Evolutionary conservation across 2,888 invertebrate genomes (phyloP).

Genomic region (Andrena minutula): DNA sequence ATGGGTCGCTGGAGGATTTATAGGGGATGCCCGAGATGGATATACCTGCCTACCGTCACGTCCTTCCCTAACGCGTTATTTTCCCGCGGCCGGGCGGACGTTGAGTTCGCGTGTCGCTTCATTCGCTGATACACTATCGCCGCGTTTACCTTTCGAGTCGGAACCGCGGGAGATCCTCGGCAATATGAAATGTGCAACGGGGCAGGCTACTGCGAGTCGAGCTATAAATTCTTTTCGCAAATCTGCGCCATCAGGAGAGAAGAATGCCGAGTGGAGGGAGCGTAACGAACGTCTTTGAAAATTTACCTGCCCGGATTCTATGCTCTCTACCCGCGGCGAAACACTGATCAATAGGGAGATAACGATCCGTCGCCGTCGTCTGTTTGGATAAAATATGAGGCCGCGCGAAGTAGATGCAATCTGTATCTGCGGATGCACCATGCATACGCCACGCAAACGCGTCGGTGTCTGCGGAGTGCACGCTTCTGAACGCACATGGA

Average conservation of each 20-base stretch:
- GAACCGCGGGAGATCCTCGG: background rate
- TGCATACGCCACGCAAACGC: background rate
- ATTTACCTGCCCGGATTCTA: background rate
- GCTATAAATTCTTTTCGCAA: background rate
- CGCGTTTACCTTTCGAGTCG: background rate
- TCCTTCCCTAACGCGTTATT: slow-evolving; percentile 42
- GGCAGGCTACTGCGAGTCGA: background rate
- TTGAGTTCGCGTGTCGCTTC: background rate
- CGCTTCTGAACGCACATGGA: background rate
- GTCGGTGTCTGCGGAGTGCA: slow-evolving; percentile 10
- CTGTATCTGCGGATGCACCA: slow-evolving; percentile 14
- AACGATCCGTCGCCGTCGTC: slow-evolving; percentile 31
- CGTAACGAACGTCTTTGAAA: slow-evolving; percentile 1
- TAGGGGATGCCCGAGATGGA: slow-evolving; percentile 46
- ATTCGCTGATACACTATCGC: background rate
- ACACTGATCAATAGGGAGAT: slow-evolving; percentile 35
- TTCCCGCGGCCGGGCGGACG: background rate
- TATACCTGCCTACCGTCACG: slow-evolving; percentile 44
- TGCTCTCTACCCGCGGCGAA: background rate
- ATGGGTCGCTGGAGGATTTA: slow-evolving; percentile 63
- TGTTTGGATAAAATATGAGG: slow-evolving; percentile 63
- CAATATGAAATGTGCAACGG: background rate
- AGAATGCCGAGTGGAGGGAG: too few relatives aligned
- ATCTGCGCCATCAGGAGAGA: background rate
- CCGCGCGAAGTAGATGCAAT: slow-evolving; percentile 42